Percentiles rank a stretch among this genome's conserved stretches.
phyloP scores from a whole-genome alignment of 2,888 invertebrate species.

The Lapara coniferarum region DNA sequence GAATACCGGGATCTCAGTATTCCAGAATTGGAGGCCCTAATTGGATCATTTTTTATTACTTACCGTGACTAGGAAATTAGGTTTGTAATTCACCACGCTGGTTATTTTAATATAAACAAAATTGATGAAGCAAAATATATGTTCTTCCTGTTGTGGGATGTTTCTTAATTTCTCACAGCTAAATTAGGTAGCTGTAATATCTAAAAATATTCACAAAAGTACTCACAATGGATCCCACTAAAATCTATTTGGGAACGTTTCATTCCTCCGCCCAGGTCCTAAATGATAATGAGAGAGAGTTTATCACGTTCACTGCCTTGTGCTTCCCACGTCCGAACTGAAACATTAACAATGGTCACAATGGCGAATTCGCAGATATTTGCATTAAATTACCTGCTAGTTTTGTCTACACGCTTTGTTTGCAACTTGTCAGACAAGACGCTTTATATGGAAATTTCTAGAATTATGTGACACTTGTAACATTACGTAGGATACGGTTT shows the following conservation, averaged over 20 bases:
- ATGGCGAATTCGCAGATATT: slow-evolving; percentile 25
- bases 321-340: slow-evolving; percentile 48
- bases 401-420: slow-evolving; percentile 19
- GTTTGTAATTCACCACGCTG: too few relatives aligned
- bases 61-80: too few relatives aligned
- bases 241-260: slow-evolving; percentile 8
- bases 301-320: slow-evolving; percentile 52
- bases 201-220: too few relatives aligned
- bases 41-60: too few relatives aligned
- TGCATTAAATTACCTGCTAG: slow-evolving; percentile 19
- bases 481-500: background rate
- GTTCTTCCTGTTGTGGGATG: too few relatives aligned
- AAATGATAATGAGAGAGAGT: slow-evolving; percentile 58
- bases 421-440: slow-evolving; percentile 15
- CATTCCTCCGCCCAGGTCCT: slow-evolving; percentile 43
- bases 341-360: slow-evolving; percentile 44
- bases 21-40: too few relatives aligned
- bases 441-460: slow-evolving; percentile 13
- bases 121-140: too few relatives aligned
- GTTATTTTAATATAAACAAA: too few relatives aligned
- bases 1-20: too few relatives aligned
- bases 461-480: background rate
- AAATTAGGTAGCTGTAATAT: too few relatives aligned
- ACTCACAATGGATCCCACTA: too few relatives aligned
- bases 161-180: too few relatives aligned